Evolutionary conservation across 2,797 vertebrate genomes (phyloP).

Genomic region (Poecilia velifera): DNA sequence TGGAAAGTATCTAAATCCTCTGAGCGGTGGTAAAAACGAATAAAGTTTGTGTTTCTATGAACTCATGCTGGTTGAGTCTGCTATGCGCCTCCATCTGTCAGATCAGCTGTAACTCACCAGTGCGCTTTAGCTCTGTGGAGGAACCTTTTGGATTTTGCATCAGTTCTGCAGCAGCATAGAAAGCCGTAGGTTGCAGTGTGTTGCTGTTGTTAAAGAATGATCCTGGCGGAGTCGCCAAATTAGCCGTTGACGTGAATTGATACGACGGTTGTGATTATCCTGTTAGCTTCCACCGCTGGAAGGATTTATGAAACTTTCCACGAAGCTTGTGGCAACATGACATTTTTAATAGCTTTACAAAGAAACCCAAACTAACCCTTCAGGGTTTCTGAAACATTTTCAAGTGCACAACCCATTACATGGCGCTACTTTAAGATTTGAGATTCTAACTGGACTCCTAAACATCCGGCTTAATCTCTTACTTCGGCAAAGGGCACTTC

Average conservation of each 20-base stretch:
- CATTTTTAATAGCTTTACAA: background rate
- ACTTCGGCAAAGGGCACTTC: conserved; percentile 18
- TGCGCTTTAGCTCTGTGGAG: background rate
- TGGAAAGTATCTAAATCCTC: background rate
- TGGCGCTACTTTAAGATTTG: background rate
- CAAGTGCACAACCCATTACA: background rate
- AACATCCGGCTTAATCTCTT: conserved; percentile 4
- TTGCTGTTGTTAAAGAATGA: background rate
- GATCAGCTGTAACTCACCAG: background rate
- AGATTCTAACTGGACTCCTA: background rate
- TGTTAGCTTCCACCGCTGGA: background rate
- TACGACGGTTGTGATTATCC: background rate
- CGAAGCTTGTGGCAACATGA: background rate
- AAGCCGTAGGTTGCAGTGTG: background rate
- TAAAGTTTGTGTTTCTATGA: background rate
- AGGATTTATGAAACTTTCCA: background rate
- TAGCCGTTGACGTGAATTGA: background rate
- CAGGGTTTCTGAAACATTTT: background rate
- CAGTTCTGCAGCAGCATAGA: background rate
- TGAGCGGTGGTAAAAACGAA: background rate
- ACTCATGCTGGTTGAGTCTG: background rate
- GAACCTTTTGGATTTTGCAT: background rate
- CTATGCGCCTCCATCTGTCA: background rate
- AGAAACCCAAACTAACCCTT: background rate
- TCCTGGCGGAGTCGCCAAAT: background rate